Percentiles rank a stretch among this genome's conserved stretches.
Conservation (phyloP, 2,888 invertebrate species). For the Morpho helenor region DNA sequence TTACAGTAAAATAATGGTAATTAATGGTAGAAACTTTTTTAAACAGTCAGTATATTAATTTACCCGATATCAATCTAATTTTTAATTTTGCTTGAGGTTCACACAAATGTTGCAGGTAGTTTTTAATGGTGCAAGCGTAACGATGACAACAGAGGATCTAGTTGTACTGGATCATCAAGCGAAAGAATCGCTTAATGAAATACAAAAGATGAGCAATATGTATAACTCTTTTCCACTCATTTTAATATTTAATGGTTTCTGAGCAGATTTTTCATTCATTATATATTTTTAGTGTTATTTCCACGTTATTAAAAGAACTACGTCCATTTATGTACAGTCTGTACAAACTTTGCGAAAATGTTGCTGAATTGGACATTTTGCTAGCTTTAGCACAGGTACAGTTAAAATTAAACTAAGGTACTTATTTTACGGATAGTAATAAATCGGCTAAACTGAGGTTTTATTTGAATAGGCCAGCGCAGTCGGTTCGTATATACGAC, state of each 20-base stretch:
- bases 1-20: too few relatives aligned
- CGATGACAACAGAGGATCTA: constrained; percentile 91
- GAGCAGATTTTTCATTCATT: background rate
- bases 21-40: too few relatives aligned
- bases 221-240: constrained; percentile 52
- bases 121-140: constrained; percentile 74
- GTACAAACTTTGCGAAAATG: constrained; percentile 88
- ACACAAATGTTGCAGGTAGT: constrained; percentile 48
- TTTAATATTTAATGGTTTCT: background rate
- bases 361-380: constrained; percentile 89
- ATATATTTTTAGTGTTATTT: constrained; percentile 81
- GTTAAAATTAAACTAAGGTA: background rate
- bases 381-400: constrained; percentile 86
- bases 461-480: constrained; percentile 52
- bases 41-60: too few relatives aligned
- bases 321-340: constrained; percentile 86
- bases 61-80: too few relatives aligned
- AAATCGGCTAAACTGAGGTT: background rate
- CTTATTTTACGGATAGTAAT: background rate
- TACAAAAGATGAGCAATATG: constrained; percentile 90
- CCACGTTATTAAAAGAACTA: constrained; percentile 83
- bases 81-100: too few relatives aligned
- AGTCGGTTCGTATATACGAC: constrained; percentile 81
- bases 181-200: constrained; percentile 86
- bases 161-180: constrained; percentile 85